These are phyloP conservation scores for Melanaphis sacchari DNA, from an alignment of 1,140 invertebrate species.

Conservation along the genomic window DNA sequence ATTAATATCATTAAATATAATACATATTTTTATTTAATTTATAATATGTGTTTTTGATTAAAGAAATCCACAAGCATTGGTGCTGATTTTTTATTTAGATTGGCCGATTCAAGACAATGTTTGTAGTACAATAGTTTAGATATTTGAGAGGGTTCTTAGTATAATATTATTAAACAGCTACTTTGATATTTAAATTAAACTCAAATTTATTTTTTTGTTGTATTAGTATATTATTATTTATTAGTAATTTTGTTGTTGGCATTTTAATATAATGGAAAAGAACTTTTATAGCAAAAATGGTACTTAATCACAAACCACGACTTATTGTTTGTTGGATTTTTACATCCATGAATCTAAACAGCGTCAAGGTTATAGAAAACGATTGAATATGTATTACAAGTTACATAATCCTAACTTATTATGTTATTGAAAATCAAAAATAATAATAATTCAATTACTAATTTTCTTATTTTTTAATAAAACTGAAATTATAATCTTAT, in stretches of 20 bases:
- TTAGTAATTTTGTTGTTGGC: slow-evolving; percentile 71
- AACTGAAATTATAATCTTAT: not conserved
- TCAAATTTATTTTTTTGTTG: not conserved
- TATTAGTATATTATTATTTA: slow-evolving; percentile 61
- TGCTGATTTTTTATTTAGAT: no score
- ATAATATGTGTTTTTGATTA: no score
- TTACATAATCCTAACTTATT: slow-evolving; percentile 62
- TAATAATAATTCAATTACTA: not conserved
- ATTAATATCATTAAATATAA: no score
- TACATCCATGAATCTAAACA: slow-evolving; percentile 83
- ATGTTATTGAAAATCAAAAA: not conserved
- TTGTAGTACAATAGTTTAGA: no score
- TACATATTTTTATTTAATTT: no score
- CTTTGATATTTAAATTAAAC: not conserved
- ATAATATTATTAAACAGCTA: not conserved
- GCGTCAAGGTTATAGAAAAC: slow-evolving; percentile 77
- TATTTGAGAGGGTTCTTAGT: no score
- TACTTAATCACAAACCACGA: slow-evolving; percentile 74
- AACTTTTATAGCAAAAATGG: slow-evolving; percentile 79
- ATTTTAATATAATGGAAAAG: slow-evolving; percentile 81
- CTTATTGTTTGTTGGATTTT: slow-evolving; percentile 86
- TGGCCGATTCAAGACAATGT: no score
- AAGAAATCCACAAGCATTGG: no score
- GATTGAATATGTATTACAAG: slow-evolving; percentile 77
- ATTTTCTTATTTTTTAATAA: not conserved